Base-by-base conservation (phyloP, 2,797 vertebrate genomes). In the Ficedula albicollis region DNA sequence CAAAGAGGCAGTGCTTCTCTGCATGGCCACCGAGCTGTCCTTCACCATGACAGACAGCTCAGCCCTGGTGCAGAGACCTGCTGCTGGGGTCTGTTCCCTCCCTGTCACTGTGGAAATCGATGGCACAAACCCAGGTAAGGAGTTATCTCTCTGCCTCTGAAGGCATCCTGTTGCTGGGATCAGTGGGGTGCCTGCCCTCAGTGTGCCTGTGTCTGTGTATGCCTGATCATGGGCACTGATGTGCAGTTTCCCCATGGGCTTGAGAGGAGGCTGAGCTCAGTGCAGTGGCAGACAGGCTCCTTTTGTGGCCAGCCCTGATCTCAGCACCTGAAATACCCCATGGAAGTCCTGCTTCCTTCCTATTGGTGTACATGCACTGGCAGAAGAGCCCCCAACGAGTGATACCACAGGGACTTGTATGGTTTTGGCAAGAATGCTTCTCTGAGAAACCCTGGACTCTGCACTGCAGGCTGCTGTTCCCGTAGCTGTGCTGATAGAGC, bases 81-180 rank as follows among this genome's bases (percentile, higher is more conserved):
- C 92, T 32, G 72, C 94, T 23, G 48, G 26, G 9, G 73, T 94
- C 94, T 97, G 96, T 80, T 49, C 81, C 20, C 36, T 52, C 7
- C 96, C 96, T 1, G 16, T 98, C 79, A 97, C 97, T 3, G 96
- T 98, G 23, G 88, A 98, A 36, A 96, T 98, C 15, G 94, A 98
- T 91, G 97, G 97, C 67, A 98, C 97, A 75, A 98, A 98, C 79
- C 94, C 96, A 93, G 97, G 98, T 98, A 87, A 52, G 67, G 44
- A 67, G n/a, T 5, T 43, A 2, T 4, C 18, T 19, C 46, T 17
- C 43, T 59, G 68, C 21, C 30, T 89, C 25, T 52, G 23, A 32
- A 63, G 58, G n/a, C 18, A 34, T 51, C 16, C 38, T 26, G 9
- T n/a, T 15, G 63, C 13, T 34, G 52, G 62, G 29, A n/a, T 76